phyloP scores from a whole-genome alignment of 2,113 vertebrate species.

The Eublepharis macularius region DNA sequence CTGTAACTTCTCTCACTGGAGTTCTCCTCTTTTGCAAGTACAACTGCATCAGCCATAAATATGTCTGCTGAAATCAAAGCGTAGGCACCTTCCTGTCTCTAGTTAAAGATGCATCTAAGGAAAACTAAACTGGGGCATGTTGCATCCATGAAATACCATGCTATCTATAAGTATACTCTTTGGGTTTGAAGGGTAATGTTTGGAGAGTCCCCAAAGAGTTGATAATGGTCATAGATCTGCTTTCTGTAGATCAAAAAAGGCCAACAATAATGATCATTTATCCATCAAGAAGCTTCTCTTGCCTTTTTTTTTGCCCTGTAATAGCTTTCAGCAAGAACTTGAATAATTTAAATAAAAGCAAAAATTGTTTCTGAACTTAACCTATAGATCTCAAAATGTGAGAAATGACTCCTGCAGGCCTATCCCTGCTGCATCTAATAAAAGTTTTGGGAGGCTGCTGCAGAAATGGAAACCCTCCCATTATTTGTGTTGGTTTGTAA shows the following conservation, averaged over 20 bases:
- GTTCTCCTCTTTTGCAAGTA: constrained; percentile 33
- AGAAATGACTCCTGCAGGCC: not conserved
- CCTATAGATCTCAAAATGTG: not conserved
- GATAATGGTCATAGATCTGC: not conserved
- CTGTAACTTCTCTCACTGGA: constrained; percentile 5
- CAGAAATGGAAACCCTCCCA: not conserved
- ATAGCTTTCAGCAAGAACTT: not conserved
- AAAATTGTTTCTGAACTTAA: not conserved
- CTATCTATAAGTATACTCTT: constrained; percentile 25
- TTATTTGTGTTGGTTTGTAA: not conserved
- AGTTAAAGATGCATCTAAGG: constrained; percentile 1
- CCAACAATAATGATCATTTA: constrained; percentile 34
- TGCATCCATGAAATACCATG: constrained; percentile 37
- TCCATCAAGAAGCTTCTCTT: constrained; percentile 21
- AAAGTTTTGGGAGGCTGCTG: not conserved
- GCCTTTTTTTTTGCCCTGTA: not conserved
- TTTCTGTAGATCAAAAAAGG: not conserved
- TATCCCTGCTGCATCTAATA: not conserved
- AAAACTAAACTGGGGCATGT: constrained; percentile 41
- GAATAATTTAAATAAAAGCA: constrained; percentile 4
- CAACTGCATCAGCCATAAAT: constrained; percentile 10
- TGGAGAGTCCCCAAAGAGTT: constrained; percentile 23
- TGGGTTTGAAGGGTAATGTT: not conserved
- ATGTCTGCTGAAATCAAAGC: constrained; percentile 23
- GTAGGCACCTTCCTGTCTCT: constrained; percentile 41